phyloP scores from a whole-genome alignment of 37 sponge, comb jelly and placozoan species.

The Agelas oroides region DNA sequence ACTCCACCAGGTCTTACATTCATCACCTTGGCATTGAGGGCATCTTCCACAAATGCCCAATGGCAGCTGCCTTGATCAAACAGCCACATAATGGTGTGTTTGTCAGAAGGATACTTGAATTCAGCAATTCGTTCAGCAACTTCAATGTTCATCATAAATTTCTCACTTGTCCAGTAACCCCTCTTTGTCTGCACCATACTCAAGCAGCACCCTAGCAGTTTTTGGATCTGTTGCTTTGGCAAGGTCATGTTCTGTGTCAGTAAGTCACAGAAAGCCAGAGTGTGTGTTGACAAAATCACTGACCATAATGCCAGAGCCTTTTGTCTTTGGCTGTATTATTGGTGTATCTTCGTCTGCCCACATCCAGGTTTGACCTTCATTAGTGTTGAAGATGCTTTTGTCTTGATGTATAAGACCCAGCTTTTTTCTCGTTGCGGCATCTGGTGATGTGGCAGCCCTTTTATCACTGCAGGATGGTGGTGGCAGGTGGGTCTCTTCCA shows the following conservation, averaged over 20 bases:
- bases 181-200: slow-evolving; percentile 46
- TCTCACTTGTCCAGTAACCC: slow-evolving; percentile 42
- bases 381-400: slow-evolving; percentile 41
- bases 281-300: slow-evolving; percentile 41
- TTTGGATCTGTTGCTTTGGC: slow-evolving; percentile 15
- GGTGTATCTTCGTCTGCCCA: slow-evolving; percentile 33
- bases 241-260: background rate
- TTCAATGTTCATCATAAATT: slow-evolving; percentile 35
- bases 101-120: slow-evolving; percentile 26
- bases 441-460: background rate
- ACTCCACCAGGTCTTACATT: slow-evolving; percentile 17
- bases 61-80: slow-evolving; percentile 62
- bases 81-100: slow-evolving; percentile 39
- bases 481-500: background rate
- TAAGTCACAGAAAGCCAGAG: slow-evolving; percentile 24
- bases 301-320: slow-evolving; percentile 52
- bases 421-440: background rate
- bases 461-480: background rate
- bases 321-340: slow-evolving; percentile 43
- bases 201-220: slow-evolving; percentile 11
- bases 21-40: slow-evolving; percentile 13
- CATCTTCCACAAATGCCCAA: slow-evolving; percentile 30
- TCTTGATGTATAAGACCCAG: slow-evolving; percentile 51
- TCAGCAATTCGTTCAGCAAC: slow-evolving; percentile 42
- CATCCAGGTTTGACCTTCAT: slow-evolving; percentile 44